Evolutionary conservation across 2,888 invertebrate genomes (phyloP).

Genomic region (Diplolepis rosae): DNA sequence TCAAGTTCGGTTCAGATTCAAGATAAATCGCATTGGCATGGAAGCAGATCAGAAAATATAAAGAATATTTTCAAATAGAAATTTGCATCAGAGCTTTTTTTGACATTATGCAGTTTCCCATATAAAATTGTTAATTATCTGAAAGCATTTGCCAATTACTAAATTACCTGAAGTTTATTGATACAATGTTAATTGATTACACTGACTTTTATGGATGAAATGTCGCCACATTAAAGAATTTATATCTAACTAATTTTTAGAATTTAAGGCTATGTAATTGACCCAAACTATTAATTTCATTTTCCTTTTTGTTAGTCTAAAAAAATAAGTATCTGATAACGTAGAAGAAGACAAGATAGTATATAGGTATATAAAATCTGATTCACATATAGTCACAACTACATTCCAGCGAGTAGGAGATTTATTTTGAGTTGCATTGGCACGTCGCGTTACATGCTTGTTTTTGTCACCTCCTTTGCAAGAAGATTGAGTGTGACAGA

Average conservation of each 20-base stretch:
- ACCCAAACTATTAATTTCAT: background rate
- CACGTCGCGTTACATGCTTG: background rate
- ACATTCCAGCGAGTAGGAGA: background rate
- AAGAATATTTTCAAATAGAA: background rate
- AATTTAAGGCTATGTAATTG: too few species aligned
- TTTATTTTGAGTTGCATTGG: constrained; percentile 4
- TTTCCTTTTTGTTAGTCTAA: background rate
- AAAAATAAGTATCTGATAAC: background rate
- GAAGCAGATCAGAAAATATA: background rate
- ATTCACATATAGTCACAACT: background rate
- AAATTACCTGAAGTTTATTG: too few species aligned
- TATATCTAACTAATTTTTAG: too few species aligned
- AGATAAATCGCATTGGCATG: too few species aligned
- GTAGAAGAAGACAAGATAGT: background rate
- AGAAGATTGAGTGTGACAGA: background rate
- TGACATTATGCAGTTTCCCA: too few species aligned
- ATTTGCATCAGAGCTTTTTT: background rate
- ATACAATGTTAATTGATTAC: too few species aligned
- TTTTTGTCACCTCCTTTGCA: background rate
- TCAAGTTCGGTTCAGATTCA: too few species aligned
- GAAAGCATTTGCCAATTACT: too few species aligned
- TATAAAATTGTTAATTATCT: too few species aligned
- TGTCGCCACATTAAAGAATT: too few species aligned
- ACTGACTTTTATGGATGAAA: too few species aligned
- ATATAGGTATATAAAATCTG: background rate